phyloP scores from a whole-genome alignment of 1,140 invertebrate species.

The Zaprionus taronus region DNA sequence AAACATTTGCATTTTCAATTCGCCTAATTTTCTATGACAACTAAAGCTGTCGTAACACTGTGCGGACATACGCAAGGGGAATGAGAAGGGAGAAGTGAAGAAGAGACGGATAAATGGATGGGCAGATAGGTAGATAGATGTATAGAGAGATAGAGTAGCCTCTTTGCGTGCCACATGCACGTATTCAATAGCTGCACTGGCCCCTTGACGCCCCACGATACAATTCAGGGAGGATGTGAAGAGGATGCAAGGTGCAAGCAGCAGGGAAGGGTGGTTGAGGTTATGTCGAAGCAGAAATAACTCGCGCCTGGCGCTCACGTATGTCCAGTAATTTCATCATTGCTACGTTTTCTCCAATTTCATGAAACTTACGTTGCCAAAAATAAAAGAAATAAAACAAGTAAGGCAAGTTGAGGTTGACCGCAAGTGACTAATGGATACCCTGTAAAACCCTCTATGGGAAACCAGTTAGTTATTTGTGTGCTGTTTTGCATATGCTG shows the following conservation, averaged over 20 bases:
- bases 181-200: conserved; percentile 17
- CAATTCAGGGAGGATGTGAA: neutral
- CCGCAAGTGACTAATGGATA: conserved; percentile 14
- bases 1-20: conserved; percentile 62
- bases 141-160: conserved; percentile 23
- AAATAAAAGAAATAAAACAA: conserved; percentile 41
- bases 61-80: neutral
- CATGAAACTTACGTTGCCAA: conserved; percentile 65
- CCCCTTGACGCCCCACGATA: neutral
- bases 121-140: neutral
- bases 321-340: conserved; percentile 81
- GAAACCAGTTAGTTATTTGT: neutral
- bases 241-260: neutral
- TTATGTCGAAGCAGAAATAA: conserved; percentile 11
- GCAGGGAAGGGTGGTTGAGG: conserved; percentile 1
- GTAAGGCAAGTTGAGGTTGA: neutral
- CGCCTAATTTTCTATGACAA: conserved; percentile 62
- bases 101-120: neutral
- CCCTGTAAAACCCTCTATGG: conserved; percentile 53
- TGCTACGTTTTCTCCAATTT: conserved; percentile 79
- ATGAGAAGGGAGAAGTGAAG: neutral
- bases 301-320: conserved; percentile 26
- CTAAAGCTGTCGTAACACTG: conserved; percentile 26
- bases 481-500: neutral
- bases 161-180: conserved; percentile 36